These are phyloP conservation scores for Rhodeus uyekii DNA, from an alignment of 2,797 vertebrate genomes.

Conservation along the genomic window DNA sequence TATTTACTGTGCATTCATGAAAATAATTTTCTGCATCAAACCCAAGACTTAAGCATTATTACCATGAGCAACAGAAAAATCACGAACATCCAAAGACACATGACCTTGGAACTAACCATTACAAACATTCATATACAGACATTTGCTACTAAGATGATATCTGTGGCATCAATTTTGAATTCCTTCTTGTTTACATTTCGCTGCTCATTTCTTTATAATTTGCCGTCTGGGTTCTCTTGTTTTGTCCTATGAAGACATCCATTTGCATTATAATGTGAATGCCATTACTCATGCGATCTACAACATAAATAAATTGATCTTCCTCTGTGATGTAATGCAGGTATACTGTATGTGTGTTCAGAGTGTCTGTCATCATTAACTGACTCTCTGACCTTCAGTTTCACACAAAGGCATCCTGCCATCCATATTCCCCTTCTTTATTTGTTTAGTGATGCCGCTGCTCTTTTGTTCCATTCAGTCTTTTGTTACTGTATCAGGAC, in stretches of 20 bases:
- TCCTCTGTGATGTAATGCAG: background rate
- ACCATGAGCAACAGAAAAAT: background rate
- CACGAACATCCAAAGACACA: background rate
- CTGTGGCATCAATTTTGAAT: background rate
- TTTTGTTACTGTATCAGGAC: slow-evolving; percentile 15
- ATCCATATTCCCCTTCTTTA: slow-evolving; percentile 33
- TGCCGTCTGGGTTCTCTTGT: background rate
- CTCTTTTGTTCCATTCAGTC: slow-evolving; percentile 27
- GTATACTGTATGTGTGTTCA: background rate
- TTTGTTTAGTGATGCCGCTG: background rate
- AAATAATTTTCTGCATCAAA: background rate
- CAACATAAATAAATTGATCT: background rate
- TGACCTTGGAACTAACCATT: background rate
- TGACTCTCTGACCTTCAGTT: slow-evolving; percentile 30
- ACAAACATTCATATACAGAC: background rate
- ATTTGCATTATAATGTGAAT: background rate
- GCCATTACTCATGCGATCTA: background rate
- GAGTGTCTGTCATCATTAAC: slow-evolving; percentile 30
- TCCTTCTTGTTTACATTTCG: background rate
- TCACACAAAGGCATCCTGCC: slow-evolving; percentile 38
- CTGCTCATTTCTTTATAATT: background rate
- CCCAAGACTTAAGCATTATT: background rate
- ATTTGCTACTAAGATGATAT: background rate
- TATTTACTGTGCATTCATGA: background rate
- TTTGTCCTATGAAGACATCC: background rate